Evolutionary conservation across 1,140 invertebrate genomes (phyloP).

Genomic region (Ceratina japonica): DNA sequence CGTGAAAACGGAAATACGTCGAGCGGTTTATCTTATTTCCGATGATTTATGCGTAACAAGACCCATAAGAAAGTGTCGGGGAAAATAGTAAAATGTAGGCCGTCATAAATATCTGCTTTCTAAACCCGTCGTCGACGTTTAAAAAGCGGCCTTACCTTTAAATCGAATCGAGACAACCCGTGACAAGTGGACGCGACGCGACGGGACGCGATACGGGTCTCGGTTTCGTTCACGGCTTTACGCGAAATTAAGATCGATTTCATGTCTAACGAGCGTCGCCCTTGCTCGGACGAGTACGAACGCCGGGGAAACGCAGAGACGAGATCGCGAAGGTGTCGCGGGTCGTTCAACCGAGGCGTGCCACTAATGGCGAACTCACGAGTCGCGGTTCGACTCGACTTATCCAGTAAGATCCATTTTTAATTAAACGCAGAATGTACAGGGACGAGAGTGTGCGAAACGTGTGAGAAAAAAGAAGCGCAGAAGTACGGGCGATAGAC

Average conservation of each 20-base stretch:
- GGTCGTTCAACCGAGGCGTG: slow-evolving; percentile 48
- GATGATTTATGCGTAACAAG: slow-evolving; percentile 13
- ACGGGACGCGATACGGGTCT: neutral
- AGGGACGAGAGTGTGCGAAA: slow-evolving; percentile 19
- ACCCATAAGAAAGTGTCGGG: neutral
- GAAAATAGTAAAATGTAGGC: neutral
- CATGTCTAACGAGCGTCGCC: slow-evolving; percentile 34
- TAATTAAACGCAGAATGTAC: no score
- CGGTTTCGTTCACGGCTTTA: slow-evolving; percentile 21
- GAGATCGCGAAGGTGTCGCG: slow-evolving; percentile 48
- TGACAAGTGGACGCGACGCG: slow-evolving; percentile 19
- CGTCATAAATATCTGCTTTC: slow-evolving; percentile 44
- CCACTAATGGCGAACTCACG: neutral
- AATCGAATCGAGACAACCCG: slow-evolving; percentile 18
- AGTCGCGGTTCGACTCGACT: neutral
- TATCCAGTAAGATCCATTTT: neutral
- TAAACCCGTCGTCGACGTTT: slow-evolving; percentile 18
- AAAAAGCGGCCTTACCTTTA: slow-evolving; percentile 15
- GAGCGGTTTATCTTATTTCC: neutral
- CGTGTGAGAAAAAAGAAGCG: slow-evolving; percentile 4
- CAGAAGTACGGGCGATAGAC: slow-evolving; percentile 55
- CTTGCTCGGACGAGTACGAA: slow-evolving; percentile 7
- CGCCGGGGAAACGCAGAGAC: slow-evolving; percentile 39
- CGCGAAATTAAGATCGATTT: slow-evolving; percentile 38
- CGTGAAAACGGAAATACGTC: no score